Percentiles rank a stretch among this genome's conserved stretches.
Evolutionary conservation across 2,888 invertebrate genomes (phyloP).

Genomic region (Cylindroiulus punctatus): DNA sequence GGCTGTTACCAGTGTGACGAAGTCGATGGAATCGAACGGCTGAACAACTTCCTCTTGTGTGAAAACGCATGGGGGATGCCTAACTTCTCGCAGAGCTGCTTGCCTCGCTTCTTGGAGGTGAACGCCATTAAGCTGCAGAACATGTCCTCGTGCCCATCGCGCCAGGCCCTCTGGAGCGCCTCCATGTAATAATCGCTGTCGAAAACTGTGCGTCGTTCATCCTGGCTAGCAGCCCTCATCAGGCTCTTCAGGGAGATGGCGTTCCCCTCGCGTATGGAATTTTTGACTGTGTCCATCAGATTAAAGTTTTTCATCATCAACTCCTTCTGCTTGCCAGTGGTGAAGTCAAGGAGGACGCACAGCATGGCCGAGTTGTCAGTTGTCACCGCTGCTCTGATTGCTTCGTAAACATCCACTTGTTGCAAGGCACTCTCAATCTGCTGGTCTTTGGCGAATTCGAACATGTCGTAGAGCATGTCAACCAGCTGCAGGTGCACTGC

Average conservation of each 20-base stretch:
- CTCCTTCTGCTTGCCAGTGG: neutral
- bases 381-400: neutral
- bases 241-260: neutral
- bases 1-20: neutral
- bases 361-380: conserved; percentile 32
- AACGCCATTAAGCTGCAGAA: conserved; percentile 40
- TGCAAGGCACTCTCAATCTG: neutral
- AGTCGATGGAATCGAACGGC: neutral
- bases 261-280: neutral
- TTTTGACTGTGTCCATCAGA: neutral
- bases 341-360: conserved; percentile 20
- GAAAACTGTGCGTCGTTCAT: neutral
- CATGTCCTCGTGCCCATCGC: neutral
- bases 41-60: neutral
- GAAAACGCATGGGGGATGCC: no score
- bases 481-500: neutral
- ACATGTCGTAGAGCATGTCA: neutral
- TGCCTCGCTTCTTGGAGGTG: neutral
- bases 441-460: neutral
- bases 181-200: neutral
- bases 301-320: neutral
- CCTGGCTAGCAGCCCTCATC: neutral
- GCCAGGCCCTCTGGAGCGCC: neutral
- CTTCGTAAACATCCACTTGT: neutral
- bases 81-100: neutral